Evolutionary conservation across 2,113 vertebrate genomes (phyloP).

Genomic region (Sebastes fasciatus): DNA sequence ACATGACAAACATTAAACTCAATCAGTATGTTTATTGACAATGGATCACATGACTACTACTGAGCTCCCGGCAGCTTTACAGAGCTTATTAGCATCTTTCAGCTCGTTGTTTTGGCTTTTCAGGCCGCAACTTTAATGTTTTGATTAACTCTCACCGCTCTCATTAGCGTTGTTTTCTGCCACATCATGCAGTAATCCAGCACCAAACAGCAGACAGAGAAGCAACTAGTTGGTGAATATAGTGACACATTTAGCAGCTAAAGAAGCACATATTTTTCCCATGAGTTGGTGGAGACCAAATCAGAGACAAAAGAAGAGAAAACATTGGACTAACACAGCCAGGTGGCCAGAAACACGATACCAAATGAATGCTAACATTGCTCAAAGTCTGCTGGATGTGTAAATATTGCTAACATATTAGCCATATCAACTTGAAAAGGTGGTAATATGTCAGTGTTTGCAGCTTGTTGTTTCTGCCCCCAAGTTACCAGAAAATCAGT

Average conservation of each 20-base stretch:
- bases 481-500: neutral
- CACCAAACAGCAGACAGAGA: neutral
- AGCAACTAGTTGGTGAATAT: neutral
- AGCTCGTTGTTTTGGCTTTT: neutral
- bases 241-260: neutral
- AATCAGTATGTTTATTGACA: too few species aligned
- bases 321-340: too few species aligned
- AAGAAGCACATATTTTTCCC: neutral
- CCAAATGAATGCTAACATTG: neutral
- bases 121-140: neutral
- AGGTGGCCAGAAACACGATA: neutral
- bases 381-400: neutral
- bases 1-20: too few species aligned
- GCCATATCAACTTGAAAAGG: neutral
- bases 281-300: neutral
- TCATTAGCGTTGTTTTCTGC: neutral
- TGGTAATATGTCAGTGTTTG: neutral
- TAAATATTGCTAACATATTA: too few species aligned
- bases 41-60: too few species aligned
- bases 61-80: neutral
- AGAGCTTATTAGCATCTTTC: neutral
- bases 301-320: neutral
- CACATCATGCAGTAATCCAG: neutral
- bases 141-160: neutral
- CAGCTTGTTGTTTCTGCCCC: neutral